A percentile compares a stretch with the other conserved stretches of the same genome.
Evolutionary conservation across 2,797 vertebrate species (phyloP).

Genomic region (Tenualosa thibaudeaui): DNA sequence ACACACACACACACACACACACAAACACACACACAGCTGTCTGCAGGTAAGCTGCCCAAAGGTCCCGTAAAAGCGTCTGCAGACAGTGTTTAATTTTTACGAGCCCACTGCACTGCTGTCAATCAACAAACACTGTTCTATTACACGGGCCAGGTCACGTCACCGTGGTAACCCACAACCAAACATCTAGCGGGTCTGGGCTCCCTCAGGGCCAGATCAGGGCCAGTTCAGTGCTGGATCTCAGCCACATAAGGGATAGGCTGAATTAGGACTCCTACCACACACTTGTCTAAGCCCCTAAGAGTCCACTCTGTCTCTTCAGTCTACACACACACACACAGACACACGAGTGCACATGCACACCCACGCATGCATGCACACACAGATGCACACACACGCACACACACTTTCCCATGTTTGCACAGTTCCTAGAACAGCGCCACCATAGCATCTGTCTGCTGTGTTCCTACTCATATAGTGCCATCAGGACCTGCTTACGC

Average conservation of each 20-base stretch:
- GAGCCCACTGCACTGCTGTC: neutral
- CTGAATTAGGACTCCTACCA: too few relatives aligned
- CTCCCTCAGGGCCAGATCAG: neutral
- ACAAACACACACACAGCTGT: conserved; percentile 10
- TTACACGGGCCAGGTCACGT: neutral
- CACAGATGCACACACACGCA: too few relatives aligned
- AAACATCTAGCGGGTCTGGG: neutral
- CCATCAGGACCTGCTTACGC: too few relatives aligned
- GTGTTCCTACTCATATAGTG: too few relatives aligned
- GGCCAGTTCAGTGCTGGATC: neutral
- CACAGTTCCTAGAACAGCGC: too few relatives aligned
- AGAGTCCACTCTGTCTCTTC: too few relatives aligned
- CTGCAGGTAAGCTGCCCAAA: neutral
- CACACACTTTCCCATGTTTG: too few relatives aligned
- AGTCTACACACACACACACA: too few relatives aligned
- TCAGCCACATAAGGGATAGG: neutral
- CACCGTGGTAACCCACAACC: neutral
- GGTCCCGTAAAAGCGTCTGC: neutral
- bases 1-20: conserved; percentile 13
- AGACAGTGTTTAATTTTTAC: neutral
- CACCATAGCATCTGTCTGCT: too few relatives aligned
- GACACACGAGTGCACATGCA: too few relatives aligned
- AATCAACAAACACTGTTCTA: neutral
- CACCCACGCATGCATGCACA: too few relatives aligned
- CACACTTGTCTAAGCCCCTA: too few relatives aligned